Base-by-base conservation (phyloP, 2,113 vertebrate species). In the Sceloporus undulatus region DNA sequence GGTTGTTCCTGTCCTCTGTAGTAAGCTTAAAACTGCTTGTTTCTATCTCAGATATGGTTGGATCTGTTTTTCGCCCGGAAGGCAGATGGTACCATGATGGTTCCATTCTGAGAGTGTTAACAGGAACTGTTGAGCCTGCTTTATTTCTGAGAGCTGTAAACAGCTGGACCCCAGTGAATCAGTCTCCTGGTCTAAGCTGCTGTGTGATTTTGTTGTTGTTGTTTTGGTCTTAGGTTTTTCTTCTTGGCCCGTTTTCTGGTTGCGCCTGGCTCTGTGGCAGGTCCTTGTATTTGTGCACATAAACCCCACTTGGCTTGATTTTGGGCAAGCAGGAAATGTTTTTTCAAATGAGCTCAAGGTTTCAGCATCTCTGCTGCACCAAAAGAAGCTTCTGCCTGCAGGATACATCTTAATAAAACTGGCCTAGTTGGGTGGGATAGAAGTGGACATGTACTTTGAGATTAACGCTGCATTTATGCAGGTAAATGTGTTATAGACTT, bases 341-440 rank as follows among this genome's bases (percentile, higher is more conserved):
- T 66, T 84, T 79, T 42, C 23, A 4, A 40, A 79, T 18, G 18
- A 3, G 25, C 68, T 54, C 75, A 71, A 79, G 87, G 52, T 79
- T 48, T 29, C n/a, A 27, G 38, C 25, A 54, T 65, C 77, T 80
- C 68, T 68, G 80, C 54, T 65, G 88, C 82, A 89, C 88, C 88
- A 85, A 68, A 88, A 29, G 76, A 52, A 11, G 16, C 66, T 74
- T 9, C n/a, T 19, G 48, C 18, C 25, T 79, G 87, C 82, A 48
- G n/a, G 52, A 73, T 38, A 3, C 16, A 8, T 87, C 66, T 34
- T 13, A 59, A 34, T n/a, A 11, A 19, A 42, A 62, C 38, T 10
- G 29, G 65, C 7, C 19, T 3, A 18, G 9, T 66, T 34, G 54
- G 66, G 76, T 11, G 21, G 52, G 14, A 54, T 6, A 9, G 27